Evolutionary conservation across 2,797 vertebrate genomes (phyloP).

Genomic region (Discoglossus pictus): DNA sequence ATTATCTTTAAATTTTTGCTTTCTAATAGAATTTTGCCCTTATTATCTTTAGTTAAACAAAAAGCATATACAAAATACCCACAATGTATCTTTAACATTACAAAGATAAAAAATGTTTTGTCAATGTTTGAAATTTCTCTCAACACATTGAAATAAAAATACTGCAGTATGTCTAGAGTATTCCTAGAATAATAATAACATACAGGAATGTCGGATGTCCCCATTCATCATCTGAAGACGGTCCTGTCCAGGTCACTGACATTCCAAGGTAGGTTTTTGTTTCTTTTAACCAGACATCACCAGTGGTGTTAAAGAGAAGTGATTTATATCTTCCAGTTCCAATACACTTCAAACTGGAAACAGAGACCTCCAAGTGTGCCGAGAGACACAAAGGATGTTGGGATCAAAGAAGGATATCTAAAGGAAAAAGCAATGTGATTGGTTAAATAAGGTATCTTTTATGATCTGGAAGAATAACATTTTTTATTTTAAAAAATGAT

Average conservation of each 20-base stretch:
- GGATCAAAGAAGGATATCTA: slow-evolving; percentile 5
- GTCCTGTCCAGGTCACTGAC: slow-evolving; percentile 8
- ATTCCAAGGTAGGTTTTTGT: background rate
- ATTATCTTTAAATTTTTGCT: too few species aligned
- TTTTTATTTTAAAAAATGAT: too few species aligned
- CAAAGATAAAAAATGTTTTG: too few species aligned
- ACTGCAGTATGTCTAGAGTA: background rate
- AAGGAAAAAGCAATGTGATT: background rate
- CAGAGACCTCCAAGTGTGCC: slow-evolving; percentile 6
- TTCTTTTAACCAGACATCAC: background rate
- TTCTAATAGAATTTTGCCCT: too few species aligned
- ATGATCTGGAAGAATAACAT: too few species aligned
- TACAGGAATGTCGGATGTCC: background rate
- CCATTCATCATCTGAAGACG: background rate
- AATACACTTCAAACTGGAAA: slow-evolving; percentile 9
- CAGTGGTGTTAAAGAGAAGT: slow-evolving; percentile 1
- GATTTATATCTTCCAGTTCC: slow-evolving; percentile 5
- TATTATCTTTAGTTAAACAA: too few species aligned
- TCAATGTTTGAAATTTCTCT: background rate
- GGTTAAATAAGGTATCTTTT: too few species aligned
- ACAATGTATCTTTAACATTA: too few species aligned
- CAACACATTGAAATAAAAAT: background rate
- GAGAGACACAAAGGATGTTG: slow-evolving; percentile 5
- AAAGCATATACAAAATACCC: too few species aligned
- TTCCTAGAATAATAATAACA: background rate